Evolutionary conservation across 2,113 vertebrate species (phyloP).

Genomic region (Ochotona curzoniae): DNA sequence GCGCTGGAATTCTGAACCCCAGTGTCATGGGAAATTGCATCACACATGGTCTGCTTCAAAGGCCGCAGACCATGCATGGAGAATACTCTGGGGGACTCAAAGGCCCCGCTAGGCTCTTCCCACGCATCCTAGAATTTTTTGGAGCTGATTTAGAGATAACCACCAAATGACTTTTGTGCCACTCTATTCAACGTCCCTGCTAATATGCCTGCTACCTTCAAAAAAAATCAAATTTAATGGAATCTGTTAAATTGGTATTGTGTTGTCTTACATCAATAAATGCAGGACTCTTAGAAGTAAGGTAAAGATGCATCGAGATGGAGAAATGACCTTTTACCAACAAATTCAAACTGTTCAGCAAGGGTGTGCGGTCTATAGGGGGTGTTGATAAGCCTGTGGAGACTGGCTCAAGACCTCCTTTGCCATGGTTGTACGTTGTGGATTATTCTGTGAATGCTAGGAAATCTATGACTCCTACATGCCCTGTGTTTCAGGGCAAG

Average conservation of each 20-base stretch:
- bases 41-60: too few species aligned
- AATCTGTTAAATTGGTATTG: constrained; percentile 23
- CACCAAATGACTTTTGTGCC: background rate
- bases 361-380: background rate
- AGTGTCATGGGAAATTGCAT: background rate
- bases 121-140: constrained; percentile 20
- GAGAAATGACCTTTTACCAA: background rate
- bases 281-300: constrained; percentile 15
- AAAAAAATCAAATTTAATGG: background rate
- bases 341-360: background rate
- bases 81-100: background rate
- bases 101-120: background rate
- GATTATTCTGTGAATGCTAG: background rate
- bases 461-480: background rate
- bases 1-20: background rate
- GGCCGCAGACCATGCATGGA: background rate
- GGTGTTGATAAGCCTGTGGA: background rate
- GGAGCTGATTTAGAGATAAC: background rate
- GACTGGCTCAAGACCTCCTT: background rate
- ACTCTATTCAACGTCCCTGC: background rate
- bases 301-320: background rate
- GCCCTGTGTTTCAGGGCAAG: background rate
- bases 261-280: constrained; percentile 53
- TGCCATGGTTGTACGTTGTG: background rate
- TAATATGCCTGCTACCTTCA: background rate